Percentiles rank a stretch among this genome's conserved stretches.
Evolutionary conservation across 1,140 invertebrate species (phyloP).

Genomic region (Harpegnathos saltator): DNA sequence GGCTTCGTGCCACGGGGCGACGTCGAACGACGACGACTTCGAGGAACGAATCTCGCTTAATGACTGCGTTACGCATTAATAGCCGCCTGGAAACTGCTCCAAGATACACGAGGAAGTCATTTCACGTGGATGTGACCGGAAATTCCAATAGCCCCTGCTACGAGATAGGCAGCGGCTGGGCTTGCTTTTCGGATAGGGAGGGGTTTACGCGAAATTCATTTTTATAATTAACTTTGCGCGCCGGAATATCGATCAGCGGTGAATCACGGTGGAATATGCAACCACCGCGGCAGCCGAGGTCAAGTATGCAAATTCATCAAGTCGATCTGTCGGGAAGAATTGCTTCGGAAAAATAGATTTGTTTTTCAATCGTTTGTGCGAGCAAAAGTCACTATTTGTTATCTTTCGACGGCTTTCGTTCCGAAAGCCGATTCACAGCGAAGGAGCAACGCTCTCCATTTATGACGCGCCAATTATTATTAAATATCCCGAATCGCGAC

Average conservation of each 20-base stretch:
- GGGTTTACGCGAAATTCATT: not conserved
- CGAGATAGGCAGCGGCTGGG: not conserved
- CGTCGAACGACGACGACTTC: not conserved
- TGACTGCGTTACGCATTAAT: conserved; percentile 66
- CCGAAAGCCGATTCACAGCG: not conserved
- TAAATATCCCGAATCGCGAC: not conserved
- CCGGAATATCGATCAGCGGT: not conserved
- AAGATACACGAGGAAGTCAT: conserved; percentile 52
- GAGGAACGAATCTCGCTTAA: conserved; percentile 52
- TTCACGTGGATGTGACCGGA: conserved; percentile 46
- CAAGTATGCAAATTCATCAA: no score
- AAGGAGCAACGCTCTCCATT: not conserved
- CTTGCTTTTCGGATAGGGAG: not conserved
- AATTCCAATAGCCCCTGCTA: conserved; percentile 35
- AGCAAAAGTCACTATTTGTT: no score
- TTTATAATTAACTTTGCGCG: conserved; percentile 8
- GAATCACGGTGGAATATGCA: no score
- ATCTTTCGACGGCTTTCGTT: no score
- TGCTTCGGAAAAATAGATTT: no score
- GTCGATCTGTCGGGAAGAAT: no score
- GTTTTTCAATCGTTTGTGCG: not conserved
- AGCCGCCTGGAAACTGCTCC: conserved; percentile 24
- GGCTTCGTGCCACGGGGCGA: not conserved
- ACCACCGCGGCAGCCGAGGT: no score
- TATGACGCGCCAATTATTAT: conserved; percentile 3